phyloP scores from a whole-genome alignment of 2,113 vertebrate species.

The Pimephales promelas region DNA sequence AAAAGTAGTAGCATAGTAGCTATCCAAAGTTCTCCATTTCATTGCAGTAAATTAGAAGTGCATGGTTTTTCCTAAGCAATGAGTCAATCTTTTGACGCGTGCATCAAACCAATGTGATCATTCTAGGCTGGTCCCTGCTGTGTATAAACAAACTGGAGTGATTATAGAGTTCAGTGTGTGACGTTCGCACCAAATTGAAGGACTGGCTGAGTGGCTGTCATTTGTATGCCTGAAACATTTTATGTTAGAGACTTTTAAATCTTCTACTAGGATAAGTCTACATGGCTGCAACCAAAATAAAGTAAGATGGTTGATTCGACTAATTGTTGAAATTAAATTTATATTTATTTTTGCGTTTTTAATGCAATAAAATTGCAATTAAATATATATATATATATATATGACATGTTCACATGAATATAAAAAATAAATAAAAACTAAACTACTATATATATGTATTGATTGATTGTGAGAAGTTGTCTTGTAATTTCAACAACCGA shows the following conservation, averaged over 20 bases:
- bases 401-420: no score
- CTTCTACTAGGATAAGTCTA: background rate
- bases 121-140: background rate
- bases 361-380: no score
- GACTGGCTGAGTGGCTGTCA: background rate
- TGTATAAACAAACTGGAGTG: background rate
- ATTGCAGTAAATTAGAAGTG: background rate
- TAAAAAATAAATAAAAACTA: no score
- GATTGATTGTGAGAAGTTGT: no score
- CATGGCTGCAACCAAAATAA: background rate
- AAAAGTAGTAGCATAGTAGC: slow-evolving; percentile 8
- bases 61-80: background rate
- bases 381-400: no score
- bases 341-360: no score
- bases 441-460: no score
- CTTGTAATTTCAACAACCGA: no score
- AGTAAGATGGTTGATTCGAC: background rate
- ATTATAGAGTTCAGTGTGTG: background rate
- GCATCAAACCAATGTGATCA: background rate
- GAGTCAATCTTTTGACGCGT: background rate
- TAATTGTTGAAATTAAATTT: no score
- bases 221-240: background rate
- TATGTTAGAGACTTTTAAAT: background rate
- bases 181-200: background rate
- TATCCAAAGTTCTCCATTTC: slow-evolving; percentile 3